Conservation (phyloP, 2,797 vertebrate species). For the Nasua narica region DNA sequence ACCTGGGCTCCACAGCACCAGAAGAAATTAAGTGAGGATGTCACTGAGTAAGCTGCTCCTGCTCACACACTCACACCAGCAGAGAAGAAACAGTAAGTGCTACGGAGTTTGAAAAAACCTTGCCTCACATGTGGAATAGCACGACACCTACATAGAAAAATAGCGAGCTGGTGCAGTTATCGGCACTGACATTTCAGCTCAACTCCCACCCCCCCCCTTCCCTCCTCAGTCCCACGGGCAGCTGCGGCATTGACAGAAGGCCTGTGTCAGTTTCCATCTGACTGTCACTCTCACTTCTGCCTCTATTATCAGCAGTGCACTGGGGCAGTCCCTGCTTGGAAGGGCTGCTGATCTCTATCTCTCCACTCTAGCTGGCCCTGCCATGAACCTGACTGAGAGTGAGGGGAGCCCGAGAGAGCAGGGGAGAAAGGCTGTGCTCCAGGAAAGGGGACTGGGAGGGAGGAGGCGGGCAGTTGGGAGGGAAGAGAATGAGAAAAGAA, state of each 20-base stretch:
- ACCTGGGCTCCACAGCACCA: constrained; percentile 23
- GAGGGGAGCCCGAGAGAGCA: constrained; percentile 9
- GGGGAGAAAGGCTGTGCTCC: constrained; percentile 53
- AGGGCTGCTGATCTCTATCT: constrained; percentile 87
- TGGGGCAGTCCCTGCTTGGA: constrained; percentile 83
- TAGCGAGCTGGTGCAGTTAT: constrained; percentile 81
- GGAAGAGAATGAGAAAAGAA: constrained; percentile 56
- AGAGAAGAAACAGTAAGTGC: constrained; percentile 39
- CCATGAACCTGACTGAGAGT: constrained; percentile 82
- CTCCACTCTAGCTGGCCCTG: constrained; percentile 81
- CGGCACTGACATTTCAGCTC: constrained; percentile 91
- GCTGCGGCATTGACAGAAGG: constrained; percentile 84
- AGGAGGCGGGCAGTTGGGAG: constrained; percentile 57
- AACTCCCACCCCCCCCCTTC: constrained; percentile 69
- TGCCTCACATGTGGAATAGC: constrained; percentile 80
- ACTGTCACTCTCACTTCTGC: constrained; percentile 84
- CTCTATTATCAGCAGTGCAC: constrained; percentile 82
- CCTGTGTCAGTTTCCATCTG: constrained; percentile 87
- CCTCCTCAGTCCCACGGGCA: constrained; percentile 84
- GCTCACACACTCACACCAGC: constrained; percentile 9
- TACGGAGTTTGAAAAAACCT: background rate
- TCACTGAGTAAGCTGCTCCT: constrained; percentile 44
- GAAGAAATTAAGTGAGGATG: constrained; percentile 71
- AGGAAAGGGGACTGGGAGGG: constrained; percentile 25
- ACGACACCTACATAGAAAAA: constrained; percentile 80